phyloP scores from a whole-genome alignment of 2,113 vertebrate genomes.

The Heliornis fulica region DNA sequence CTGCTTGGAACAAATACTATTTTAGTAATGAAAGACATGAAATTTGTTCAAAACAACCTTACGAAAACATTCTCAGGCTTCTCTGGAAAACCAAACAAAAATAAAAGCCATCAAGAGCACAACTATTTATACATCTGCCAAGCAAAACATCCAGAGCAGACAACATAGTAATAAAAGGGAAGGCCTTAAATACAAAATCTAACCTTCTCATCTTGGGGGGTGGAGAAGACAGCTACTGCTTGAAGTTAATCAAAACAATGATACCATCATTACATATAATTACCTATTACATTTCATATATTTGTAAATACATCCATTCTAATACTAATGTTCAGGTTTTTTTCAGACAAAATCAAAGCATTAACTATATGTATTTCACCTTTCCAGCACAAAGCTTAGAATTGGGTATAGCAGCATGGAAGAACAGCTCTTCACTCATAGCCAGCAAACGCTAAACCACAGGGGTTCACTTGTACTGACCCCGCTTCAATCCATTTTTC shows the following conservation, averaged over 20 bases:
- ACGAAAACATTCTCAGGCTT: constrained; percentile 9
- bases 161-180: not conserved
- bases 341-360: not conserved
- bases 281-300: not conserved
- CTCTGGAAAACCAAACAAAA: constrained; percentile 13
- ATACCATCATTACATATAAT: not conserved
- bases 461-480: not conserved
- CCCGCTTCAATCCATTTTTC: not conserved
- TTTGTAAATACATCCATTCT: not conserved
- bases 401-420: not conserved
- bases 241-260: not conserved
- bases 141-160: not conserved
- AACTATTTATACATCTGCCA: constrained; percentile 10
- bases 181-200: not conserved
- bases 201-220: not conserved
- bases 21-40: not conserved
- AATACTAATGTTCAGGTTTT: not conserved
- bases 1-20: constrained; percentile 13
- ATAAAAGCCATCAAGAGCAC: not conserved
- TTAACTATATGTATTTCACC: not conserved
- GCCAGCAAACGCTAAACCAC: accelerated
- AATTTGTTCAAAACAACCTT: not conserved
- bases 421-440: not conserved
- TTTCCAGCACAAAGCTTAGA: not conserved
- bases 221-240: not conserved